Conservation (phyloP, 2,888 invertebrate genomes). For the Pyrrhia umbra region DNA sequence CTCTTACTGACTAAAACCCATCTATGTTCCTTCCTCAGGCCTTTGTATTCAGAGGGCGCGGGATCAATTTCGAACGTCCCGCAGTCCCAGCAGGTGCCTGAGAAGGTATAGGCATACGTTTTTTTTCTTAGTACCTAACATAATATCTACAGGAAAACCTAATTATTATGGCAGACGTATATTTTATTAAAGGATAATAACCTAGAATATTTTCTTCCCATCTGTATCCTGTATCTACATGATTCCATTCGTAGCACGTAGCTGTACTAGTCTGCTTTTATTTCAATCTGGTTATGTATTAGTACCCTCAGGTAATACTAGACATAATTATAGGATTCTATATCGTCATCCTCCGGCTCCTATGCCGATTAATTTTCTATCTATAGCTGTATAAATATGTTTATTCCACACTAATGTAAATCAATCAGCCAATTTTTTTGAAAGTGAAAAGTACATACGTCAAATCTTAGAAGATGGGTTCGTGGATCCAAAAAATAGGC, state of each 20-base stretch:
- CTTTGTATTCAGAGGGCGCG: too few species aligned
- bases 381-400: not conserved
- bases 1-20: too few species aligned
- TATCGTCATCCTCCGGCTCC: not conserved
- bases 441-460: too few species aligned
- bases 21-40: too few species aligned
- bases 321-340: not conserved
- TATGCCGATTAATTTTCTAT: not conserved
- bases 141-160: conserved; percentile 11
- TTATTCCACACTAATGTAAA: not conserved
- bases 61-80: too few species aligned
- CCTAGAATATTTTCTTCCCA: conserved; percentile 4
- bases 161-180: conserved; percentile 16
- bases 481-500: too few species aligned
- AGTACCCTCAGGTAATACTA: not conserved
- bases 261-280: not conserved
- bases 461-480: too few species aligned
- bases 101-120: too few species aligned
- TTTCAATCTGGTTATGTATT: not conserved
- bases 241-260: not conserved
- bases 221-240: not conserved
- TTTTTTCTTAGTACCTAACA: not conserved
- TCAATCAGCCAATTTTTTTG: not conserved
- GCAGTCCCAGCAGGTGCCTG: too few species aligned
- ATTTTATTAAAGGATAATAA: conserved; percentile 5